These are phyloP conservation scores for Philereme transversata DNA, from an alignment of 2,888 invertebrate species.

Conservation along the genomic window DNA sequence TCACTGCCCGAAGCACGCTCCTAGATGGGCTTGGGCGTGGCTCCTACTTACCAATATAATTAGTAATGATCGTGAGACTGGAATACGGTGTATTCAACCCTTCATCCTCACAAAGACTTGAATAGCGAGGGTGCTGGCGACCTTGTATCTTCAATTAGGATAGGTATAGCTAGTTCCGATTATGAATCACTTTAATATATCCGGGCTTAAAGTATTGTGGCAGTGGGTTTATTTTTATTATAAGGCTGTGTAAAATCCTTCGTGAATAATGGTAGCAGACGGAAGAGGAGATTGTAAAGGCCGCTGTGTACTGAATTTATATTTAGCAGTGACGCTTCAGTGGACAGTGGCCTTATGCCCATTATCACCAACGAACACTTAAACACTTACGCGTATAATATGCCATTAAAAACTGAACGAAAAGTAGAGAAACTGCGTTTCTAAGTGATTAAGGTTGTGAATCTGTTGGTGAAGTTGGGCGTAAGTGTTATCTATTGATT, in stretches of 20 bases:
- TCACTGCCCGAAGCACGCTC: not conserved
- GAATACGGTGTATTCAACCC: constrained; percentile 28
- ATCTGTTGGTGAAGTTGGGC: constrained; percentile 17
- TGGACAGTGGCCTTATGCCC: constrained; percentile 4
- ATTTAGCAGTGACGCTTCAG: constrained; percentile 2
- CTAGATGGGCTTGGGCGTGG: constrained; percentile 30
- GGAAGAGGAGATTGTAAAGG: constrained; percentile 52
- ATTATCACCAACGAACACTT: constrained; percentile 18
- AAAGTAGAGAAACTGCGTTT: too few species aligned
- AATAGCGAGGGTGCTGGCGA: constrained; percentile 23
- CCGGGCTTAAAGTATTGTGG: constrained; percentile 62
- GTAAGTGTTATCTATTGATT: constrained; percentile 33
- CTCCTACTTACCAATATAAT: constrained; percentile 24
- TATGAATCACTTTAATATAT: constrained; percentile 52
- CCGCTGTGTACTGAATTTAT: constrained; percentile 11
- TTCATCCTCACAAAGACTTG: constrained; percentile 27
- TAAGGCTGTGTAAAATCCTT: constrained; percentile 78
- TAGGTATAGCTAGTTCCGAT: constrained; percentile 60
- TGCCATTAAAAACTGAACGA: too few species aligned
- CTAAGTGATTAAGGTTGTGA: too few species aligned
- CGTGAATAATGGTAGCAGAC: constrained; percentile 63
- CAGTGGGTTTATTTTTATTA: constrained; percentile 70
- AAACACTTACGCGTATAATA: too few species aligned
- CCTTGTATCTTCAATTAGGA: constrained; percentile 50
- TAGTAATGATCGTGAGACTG: constrained; percentile 30